Evolutionary conservation across 2,797 vertebrate species (phyloP).

Genomic region (Rhincodon typus): DNA sequence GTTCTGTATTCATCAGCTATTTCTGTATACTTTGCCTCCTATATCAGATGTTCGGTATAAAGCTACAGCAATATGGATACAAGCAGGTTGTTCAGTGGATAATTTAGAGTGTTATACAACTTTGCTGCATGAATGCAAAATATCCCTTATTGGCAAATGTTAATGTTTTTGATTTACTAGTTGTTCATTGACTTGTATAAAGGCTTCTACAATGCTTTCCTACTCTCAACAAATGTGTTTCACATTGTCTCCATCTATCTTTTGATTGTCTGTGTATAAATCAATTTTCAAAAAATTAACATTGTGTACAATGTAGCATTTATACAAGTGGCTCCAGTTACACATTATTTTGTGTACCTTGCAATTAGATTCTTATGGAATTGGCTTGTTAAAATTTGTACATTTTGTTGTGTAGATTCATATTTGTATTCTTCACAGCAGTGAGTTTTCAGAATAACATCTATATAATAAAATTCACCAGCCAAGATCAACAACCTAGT

Average conservation of each 20-base stretch:
- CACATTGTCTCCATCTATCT: not conserved
- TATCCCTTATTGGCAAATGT: not conserved
- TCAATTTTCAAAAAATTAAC: not conserved
- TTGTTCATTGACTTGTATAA: not conserved
- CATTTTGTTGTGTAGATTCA: not conserved
- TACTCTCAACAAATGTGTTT: not conserved
- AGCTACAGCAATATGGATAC: not conserved
- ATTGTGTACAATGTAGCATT: not conserved
- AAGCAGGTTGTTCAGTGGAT: not conserved
- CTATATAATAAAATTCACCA: not conserved
- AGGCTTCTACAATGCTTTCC: not conserved
- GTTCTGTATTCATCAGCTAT: not conserved
- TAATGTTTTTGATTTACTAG: not conserved
- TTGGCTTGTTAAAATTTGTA: not conserved
- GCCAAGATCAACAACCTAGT: not conserved
- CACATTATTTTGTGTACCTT: not conserved
- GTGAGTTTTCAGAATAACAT: not conserved
- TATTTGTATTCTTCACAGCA: not conserved
- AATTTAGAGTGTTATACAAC: not conserved
- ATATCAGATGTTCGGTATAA: not conserved
- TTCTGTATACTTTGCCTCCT: not conserved
- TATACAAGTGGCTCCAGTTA: not conserved
- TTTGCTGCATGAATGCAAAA: not conserved
- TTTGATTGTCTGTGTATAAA: not conserved
- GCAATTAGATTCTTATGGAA: not conserved